Base-by-base conservation (phyloP, 2,113 vertebrate genomes). In the Antennarius striatus region DNA sequence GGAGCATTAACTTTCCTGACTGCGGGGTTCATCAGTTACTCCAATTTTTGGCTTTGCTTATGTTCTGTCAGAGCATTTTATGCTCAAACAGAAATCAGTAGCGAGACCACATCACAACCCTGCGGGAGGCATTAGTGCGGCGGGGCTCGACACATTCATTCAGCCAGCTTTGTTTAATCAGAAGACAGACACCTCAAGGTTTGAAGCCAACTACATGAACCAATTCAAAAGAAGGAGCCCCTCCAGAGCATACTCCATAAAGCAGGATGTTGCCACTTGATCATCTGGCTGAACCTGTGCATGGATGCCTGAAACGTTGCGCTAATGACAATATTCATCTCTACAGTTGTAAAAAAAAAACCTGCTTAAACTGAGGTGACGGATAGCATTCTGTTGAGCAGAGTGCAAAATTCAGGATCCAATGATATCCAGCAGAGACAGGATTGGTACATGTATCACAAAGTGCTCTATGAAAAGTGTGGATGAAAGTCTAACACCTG, bases 161-260 rank as follows among this genome's bases (percentile, higher is more conserved):
- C 66, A 47, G 43, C 75, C 75, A 82, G 62, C 79, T 77, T 82
- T 80, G 66, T 68, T 80, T 62, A 65, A 80, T 82, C 73, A 76
- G 47, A 71, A 62, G 65, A 74, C 69, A 79, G 68, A 81, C 75
- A 81, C 75, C 75, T 84, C 64, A 73, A 77, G 72, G 79, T 77
- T 74, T 85, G 22, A 1, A 22, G 22, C 22, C 22, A 22, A 22
- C 2, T 22, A 51, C 61, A 64, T 70, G 66, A 49, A 71, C 49
- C 63, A 56, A 50, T 73, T 53, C 22, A 72, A 73, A 65, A 17
- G 50, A 6, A 54, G 17, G 1, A 22, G 22, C 22, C 22, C 51
- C n/a, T 49, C 50, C 4, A 2, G 15, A 51, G 78, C 55, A 39
- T 65, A 68, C 73, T 73, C 39, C 39, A 40, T 40, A 22, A 22